Base-by-base conservation (phyloP, 1,140 invertebrate species). In the Popillia japonica region DNA sequence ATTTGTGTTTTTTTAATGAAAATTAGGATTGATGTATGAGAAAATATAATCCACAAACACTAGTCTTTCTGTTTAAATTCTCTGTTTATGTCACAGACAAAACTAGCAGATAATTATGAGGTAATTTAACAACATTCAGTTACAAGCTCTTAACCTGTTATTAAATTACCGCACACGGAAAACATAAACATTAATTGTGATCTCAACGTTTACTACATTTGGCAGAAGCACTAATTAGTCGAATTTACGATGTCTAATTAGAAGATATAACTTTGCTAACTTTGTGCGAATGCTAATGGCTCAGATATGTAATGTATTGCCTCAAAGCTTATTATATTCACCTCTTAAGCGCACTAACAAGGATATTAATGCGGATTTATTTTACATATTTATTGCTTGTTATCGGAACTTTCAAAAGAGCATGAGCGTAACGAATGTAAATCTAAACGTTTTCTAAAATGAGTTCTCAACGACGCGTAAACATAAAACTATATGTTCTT, bases 361-460 rank as follows among this genome's bases (percentile, higher is more conserved):
- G 48, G 14, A 55, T 17, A 55, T 55, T 14, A 55, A 55, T 17
- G 14, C 48, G 17, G 14, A 55, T 17, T 55, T 55, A 17, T 17
- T 55, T 17, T 55, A 55, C 48, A 55, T 55, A n/a, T 55, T 55
- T 55, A 55, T 55, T 55, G 48, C 48, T n/a, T 55, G 48, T 55
- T 55, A 55, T 55, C 48, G 17, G 48, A 55, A 55, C 48, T 14
- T 55, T 55, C 27, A 55, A 55, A 55, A 55, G 48, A 55, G 17
- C 48, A 55, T 55, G 17, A 55, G 6, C 48, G n/a, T 17, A n/a
- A 17, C 48, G 48, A 17, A 55, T 55, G 48, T 17, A 55, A 55
- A 55, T 55, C 17, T n/a, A 14, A 55, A 17, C 48, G 48, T 55
- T 55, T 55, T 55, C 48, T 55, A 55, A 55, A 55, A 17, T 14